Percentiles rank a stretch among this genome's conserved stretches.
phyloP scores from a whole-genome alignment of 2,113 vertebrate genomes.

The Promerops cafer region DNA sequence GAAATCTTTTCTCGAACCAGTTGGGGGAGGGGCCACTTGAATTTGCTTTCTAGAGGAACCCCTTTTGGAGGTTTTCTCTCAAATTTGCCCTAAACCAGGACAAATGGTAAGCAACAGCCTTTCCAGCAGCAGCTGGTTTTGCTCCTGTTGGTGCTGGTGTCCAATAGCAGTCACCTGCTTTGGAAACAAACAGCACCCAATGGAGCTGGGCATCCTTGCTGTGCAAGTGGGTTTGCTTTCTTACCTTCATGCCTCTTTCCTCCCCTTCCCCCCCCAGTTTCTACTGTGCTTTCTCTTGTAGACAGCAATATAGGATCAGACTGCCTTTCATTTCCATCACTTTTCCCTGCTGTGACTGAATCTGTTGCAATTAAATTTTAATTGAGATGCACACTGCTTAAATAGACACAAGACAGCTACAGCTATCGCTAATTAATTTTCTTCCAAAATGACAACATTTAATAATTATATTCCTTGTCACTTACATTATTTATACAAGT shows the following conservation, averaged over 20 bases:
- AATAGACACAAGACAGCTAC: conserved; percentile 74
- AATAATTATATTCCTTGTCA: conserved; percentile 68
- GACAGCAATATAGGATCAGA: neutral
- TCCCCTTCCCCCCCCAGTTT: neutral
- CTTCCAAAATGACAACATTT: conserved; percentile 74
- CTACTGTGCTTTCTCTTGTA: neutral
- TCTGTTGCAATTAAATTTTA: conserved; percentile 76
- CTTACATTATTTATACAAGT: conserved; percentile 55
- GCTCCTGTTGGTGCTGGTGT: neutral
- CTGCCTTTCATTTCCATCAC: conserved; percentile 35
- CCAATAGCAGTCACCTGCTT: neutral
- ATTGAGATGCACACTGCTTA: conserved; percentile 75
- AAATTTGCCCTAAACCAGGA: no score
- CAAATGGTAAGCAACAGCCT: neutral
- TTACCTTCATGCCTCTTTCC: neutral
- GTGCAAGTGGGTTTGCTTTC: neutral
- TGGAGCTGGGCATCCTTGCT: neutral
- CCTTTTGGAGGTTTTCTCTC: no score
- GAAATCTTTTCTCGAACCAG: no score
- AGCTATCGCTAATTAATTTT: conserved; percentile 78
- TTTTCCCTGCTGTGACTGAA: conserved; percentile 71
- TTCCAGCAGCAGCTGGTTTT: neutral
- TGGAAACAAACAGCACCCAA: neutral
- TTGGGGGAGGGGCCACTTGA: no score
- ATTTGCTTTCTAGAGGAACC: no score